These are phyloP conservation scores for Euura lappo DNA, from an alignment of 1,140 invertebrate genomes.

Conservation along the genomic window DNA sequence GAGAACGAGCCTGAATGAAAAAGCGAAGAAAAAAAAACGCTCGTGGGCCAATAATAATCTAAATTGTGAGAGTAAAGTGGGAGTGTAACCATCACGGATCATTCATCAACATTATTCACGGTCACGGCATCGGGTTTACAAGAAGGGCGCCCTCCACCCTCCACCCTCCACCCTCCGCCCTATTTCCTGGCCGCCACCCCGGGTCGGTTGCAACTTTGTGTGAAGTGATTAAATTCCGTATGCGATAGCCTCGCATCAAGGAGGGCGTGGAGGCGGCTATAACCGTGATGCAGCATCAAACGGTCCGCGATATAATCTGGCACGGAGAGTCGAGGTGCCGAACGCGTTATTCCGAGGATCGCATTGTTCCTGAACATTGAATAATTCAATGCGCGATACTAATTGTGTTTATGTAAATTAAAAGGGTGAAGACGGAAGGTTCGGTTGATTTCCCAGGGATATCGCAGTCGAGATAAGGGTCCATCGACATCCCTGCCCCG, in stretches of 20 bases:
- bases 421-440: constrained; percentile 9
- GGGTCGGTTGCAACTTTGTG: neutral
- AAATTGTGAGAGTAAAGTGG: neutral
- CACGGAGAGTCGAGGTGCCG: too few relatives aligned
- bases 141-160: neutral
- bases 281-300: too few relatives aligned
- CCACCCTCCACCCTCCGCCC: too few relatives aligned
- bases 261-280: too few relatives aligned
- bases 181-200: neutral
- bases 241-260: neutral
- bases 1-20: too few relatives aligned
- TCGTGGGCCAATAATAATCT: neutral
- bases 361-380: constrained; percentile 41
- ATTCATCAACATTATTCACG: constrained; percentile 46
- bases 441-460: constrained; percentile 52
- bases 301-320: too few relatives aligned
- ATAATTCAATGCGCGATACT: constrained; percentile 58
- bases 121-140: constrained; percentile 21
- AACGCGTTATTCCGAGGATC: too few relatives aligned
- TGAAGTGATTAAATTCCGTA: constrained; percentile 18
- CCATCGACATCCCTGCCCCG: constrained; percentile 23
- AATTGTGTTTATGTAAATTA: constrained; percentile 59
- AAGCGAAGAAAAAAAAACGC: neutral
- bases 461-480: constrained; percentile 43
- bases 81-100: constrained; percentile 22